Evolutionary conservation across 2,888 invertebrate species (phyloP), one percentile per base, ranked within the genome.

Genomic region (Amblyteles armatorius): DNA sequence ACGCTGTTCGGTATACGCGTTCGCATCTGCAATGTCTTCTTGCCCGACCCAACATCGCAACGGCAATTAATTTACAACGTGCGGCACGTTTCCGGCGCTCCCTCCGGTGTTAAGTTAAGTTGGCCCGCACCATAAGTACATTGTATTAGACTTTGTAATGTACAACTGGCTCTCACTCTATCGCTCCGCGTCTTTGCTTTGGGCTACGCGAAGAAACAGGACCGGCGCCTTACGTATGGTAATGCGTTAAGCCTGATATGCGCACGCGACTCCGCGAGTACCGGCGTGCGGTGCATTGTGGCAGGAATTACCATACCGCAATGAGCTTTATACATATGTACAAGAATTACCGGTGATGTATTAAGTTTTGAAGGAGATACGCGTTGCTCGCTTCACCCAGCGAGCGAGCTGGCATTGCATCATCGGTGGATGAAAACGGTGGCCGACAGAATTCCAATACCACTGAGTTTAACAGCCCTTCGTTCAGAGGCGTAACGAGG

Each of bases 121-220:
- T 86, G 79, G 69, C 79, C 68, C 72, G 63, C 63, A 60, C 63
- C 82, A 77, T 82, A 84, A 79, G 82, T 82, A 82, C 79, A 82
- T 86, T 87, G 86, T 89, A 91, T 91, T 91, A 90, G 89, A 91
- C 90, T 91, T 90, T 91, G 87, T 90, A 91, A 92, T 92, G 88
- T 86, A 83, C 76, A 79, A 83, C 84, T 87, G 82, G 77, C 68
- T 22, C 52, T 69, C 11, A 50, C 22, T 82, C 68, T 71, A 72
- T 48, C 57, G 79, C 72, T 80, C 50, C 57, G 67, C 73, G 55
- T 67, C 57, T 29, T 55, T 16, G 11, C 50, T 69, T 60, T 81
- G 44, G 69, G 36, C 78, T 69, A 69, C 73, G 60, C 55, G 76
- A 68, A 79, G 74, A 78, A 78, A 85, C 83, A 77, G 76, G 72